phyloP scores from a whole-genome alignment of 1,140 invertebrate genomes.

The Popillia japonica region DNA sequence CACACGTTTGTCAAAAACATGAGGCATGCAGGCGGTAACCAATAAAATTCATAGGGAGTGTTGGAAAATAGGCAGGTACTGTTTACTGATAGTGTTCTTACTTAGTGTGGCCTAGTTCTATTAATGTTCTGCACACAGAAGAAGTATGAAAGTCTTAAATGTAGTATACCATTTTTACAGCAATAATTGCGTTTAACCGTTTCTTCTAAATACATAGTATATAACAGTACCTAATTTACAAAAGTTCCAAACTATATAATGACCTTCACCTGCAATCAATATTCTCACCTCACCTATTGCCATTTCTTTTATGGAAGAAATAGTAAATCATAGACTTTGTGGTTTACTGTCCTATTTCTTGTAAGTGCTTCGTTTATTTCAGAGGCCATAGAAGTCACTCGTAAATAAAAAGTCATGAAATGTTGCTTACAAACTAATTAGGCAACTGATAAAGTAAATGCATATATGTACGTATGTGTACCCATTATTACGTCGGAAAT shows the following conservation, averaged over 20 bases:
- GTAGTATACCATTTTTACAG: too few relatives aligned
- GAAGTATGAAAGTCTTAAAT: too few relatives aligned
- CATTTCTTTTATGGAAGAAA: not conserved
- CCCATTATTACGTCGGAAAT: conserved; percentile 9
- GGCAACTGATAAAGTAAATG: not conserved
- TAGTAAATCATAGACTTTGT: not conserved
- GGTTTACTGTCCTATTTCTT: not conserved
- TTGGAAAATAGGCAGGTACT: too few relatives aligned
- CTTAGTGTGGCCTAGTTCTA: too few relatives aligned
- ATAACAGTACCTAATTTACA: not conserved
- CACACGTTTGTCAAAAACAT: too few relatives aligned
- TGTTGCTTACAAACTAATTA: conserved; percentile 14
- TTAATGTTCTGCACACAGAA: too few relatives aligned
- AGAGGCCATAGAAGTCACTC: not conserved
- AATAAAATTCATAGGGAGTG: too few relatives aligned
- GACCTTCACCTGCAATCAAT: not conserved
- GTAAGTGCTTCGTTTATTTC: not conserved
- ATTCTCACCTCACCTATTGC: not conserved
- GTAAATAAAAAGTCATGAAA: conserved; percentile 2
- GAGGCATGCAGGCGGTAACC: too few relatives aligned
- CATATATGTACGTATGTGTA: not conserved
- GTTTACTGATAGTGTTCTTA: too few relatives aligned
- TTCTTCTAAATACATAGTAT: too few relatives aligned
- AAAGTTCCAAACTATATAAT: not conserved
- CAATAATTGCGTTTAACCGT: too few relatives aligned